Conservation (phyloP, 53 echinoderm and acorn worm species). For the Mesocentrotus franciscanus region DNA sequence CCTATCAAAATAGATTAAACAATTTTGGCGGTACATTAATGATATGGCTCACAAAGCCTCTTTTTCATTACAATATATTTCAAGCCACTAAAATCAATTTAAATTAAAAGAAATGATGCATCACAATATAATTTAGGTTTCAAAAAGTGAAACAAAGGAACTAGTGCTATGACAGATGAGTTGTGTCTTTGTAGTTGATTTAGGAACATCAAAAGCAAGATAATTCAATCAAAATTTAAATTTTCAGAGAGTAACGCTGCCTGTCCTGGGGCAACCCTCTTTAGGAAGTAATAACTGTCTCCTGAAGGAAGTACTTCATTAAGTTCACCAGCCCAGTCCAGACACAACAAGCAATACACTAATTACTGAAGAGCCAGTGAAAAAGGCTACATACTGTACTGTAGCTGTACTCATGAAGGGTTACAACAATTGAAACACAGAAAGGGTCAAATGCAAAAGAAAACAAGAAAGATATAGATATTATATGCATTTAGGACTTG, state of each 20-base stretch:
- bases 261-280: neutral
- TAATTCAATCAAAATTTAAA: slow-evolving; percentile 15
- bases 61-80: no score
- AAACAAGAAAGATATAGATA: no score
- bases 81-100: no score
- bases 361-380: neutral
- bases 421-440: no score
- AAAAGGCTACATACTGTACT: neutral
- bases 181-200: neutral
- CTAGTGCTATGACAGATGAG: neutral
- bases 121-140: no score
- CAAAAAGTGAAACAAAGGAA: neutral
- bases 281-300: slow-evolving; percentile 46
- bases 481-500: no score
- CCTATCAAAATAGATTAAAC: no score
- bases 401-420: no score
- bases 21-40: no score
- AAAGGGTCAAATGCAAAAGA: slow-evolving; percentile 1
- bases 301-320: slow-evolving; percentile 20
- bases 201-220: neutral
- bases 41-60: no score
- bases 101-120: no score
- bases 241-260: neutral
- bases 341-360: slow-evolving; percentile 21
- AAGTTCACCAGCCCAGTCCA: neutral